A percentile compares a stretch with the other conserved stretches of the same genome.
Conservation (phyloP, 2,888 invertebrate genomes). For the Bruchidius siliquastri region DNA sequence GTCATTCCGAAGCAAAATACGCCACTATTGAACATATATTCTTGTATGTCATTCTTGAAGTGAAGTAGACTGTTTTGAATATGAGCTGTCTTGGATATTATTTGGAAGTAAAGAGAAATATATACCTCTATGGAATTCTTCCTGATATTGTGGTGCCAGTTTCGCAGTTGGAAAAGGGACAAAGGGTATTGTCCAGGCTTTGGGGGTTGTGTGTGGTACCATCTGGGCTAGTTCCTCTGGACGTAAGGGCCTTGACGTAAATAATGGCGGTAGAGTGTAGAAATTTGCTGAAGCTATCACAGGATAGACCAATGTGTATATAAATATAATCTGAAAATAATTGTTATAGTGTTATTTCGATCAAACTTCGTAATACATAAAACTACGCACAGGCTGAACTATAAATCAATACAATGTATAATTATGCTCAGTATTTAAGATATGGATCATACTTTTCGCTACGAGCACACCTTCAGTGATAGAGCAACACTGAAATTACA, state of each 20-base stretch:
- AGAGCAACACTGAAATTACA: no score
- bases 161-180: background rate
- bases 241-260: background rate
- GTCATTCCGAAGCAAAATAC: no score
- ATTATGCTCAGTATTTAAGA: no score
- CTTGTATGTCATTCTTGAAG: no score
- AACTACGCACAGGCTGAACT: no score
- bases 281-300: background rate
- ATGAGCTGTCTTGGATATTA: no score
- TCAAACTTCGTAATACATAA: no score
- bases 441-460: no score
- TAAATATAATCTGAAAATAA: background rate
- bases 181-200: background rate
- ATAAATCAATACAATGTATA: no score
- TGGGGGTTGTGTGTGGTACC: background rate
- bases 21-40: no score
- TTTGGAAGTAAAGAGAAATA: background rate
- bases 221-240: background rate
- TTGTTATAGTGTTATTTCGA: background rate
- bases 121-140: background rate
- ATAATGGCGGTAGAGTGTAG: background rate
- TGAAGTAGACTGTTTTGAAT: no score
- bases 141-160: background rate
- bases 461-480: no score
- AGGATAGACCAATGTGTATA: background rate